Conservation (phyloP, 1,140 invertebrate genomes). For the Rhynchophorus ferrugineus region DNA sequence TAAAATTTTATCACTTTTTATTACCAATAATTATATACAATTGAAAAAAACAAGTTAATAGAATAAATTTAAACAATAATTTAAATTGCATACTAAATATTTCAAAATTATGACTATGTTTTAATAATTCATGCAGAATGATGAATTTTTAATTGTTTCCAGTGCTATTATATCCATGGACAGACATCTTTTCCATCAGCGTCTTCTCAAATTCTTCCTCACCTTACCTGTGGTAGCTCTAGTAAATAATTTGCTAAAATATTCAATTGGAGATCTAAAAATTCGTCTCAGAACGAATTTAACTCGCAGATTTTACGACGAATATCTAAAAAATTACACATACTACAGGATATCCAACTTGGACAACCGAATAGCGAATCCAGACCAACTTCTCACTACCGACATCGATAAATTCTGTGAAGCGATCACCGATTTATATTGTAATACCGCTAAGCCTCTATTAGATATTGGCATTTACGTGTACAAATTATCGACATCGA, state of each 20-base stretch:
- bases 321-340: constrained; percentile 93
- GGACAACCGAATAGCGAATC: constrained; percentile 90
- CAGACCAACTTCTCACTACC: constrained; percentile 91
- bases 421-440: constrained; percentile 90
- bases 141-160: constrained; percentile 44
- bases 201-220: constrained; percentile 69
- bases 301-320: constrained; percentile 76
- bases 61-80: too few relatives aligned
- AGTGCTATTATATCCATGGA: constrained; percentile 91
- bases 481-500: constrained; percentile 74
- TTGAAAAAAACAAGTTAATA: background rate
- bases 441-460: constrained; percentile 94
- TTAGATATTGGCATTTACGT: constrained; percentile 93
- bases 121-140: too few relatives aligned
- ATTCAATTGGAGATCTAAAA: constrained; percentile 89
- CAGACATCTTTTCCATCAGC: constrained; percentile 61
- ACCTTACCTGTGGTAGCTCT: constrained; percentile 80
- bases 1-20: background rate
- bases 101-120: too few relatives aligned
- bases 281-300: constrained; percentile 83
- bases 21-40: background rate
- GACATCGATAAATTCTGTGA: constrained; percentile 98
- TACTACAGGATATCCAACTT: constrained; percentile 97
- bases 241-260: constrained; percentile 90
- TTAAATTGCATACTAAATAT: too few relatives aligned